Evolutionary conservation across 2,113 vertebrate species (phyloP).

Genomic region (Glaucidium brasilianum): DNA sequence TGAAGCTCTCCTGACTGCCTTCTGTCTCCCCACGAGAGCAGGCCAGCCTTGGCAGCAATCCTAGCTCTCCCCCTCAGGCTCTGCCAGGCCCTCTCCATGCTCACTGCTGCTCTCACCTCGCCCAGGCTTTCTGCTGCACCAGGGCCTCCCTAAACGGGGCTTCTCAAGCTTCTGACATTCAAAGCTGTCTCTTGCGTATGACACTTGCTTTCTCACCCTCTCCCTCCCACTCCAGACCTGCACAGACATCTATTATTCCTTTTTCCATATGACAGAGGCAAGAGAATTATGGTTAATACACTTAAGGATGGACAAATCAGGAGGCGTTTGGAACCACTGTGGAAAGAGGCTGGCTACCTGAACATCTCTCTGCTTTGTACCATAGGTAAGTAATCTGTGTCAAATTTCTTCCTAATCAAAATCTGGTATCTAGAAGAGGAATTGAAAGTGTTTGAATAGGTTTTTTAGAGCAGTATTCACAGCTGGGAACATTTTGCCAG

Average conservation of each 20-base stretch:
- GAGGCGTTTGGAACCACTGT: rapidly evolving
- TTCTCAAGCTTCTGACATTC: not conserved
- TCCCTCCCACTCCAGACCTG: not conserved
- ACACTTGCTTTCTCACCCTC: not conserved
- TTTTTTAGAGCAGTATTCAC: not conserved
- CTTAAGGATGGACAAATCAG: not conserved
- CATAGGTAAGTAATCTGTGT: not conserved
- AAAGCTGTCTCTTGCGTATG: not conserved
- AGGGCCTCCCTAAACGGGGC: not conserved
- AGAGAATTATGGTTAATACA: not conserved
- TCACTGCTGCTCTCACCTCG: not conserved
- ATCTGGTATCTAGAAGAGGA: not conserved
- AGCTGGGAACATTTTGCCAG: not conserved
- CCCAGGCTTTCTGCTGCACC: not conserved
- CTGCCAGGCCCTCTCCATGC: not conserved
- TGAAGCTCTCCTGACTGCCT: not conserved
- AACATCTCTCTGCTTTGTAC: not conserved
- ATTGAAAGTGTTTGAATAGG: not conserved
- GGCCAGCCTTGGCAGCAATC: not conserved
- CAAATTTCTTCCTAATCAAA: not conserved
- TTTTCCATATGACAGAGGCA: not conserved
- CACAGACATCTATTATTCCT: not conserved
- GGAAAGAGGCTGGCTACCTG: not conserved
- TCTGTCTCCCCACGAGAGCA: not conserved
- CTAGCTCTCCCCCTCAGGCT: not conserved